Percentiles rank a stretch among this genome's conserved stretches.
Evolutionary conservation across 2,797 vertebrate genomes (phyloP).

Genomic region (Loriculus beryllinus): DNA sequence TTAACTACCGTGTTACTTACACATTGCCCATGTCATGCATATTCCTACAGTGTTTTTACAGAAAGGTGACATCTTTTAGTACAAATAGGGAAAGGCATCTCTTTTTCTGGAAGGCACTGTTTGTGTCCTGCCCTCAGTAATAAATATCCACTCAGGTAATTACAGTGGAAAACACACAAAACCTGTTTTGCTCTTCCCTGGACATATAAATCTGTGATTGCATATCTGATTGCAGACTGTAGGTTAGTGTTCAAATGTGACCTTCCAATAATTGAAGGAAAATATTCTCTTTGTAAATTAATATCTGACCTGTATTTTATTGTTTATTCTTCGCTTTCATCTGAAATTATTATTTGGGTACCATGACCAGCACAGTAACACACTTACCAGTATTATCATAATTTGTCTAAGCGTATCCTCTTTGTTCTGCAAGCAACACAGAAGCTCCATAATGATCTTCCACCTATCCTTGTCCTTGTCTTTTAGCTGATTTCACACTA

Average conservation of each 20-base stretch:
- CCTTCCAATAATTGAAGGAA: background rate
- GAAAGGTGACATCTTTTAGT: background rate
- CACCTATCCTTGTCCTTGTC: background rate
- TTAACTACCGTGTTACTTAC: background rate
- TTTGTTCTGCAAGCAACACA: background rate
- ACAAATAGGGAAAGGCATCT: background rate
- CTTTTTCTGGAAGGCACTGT: background rate
- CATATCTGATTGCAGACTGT: background rate
- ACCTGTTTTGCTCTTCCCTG: background rate
- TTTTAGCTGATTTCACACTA: background rate
- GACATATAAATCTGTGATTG: background rate
- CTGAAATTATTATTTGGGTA: background rate
- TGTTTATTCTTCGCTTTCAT: background rate
- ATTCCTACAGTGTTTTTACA: background rate
- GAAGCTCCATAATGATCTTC: background rate
- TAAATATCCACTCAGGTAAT: background rate
- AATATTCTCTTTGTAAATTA: background rate
- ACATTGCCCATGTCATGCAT: background rate
- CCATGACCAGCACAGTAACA: background rate
- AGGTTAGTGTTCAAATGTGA: background rate
- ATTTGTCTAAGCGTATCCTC: background rate
- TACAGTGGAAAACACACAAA: background rate
- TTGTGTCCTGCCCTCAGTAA: background rate
- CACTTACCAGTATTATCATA: background rate
- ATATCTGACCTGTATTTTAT: background rate